Base-by-base conservation (phyloP, 1,140 invertebrate genomes). In the Microplitis mediator region DNA sequence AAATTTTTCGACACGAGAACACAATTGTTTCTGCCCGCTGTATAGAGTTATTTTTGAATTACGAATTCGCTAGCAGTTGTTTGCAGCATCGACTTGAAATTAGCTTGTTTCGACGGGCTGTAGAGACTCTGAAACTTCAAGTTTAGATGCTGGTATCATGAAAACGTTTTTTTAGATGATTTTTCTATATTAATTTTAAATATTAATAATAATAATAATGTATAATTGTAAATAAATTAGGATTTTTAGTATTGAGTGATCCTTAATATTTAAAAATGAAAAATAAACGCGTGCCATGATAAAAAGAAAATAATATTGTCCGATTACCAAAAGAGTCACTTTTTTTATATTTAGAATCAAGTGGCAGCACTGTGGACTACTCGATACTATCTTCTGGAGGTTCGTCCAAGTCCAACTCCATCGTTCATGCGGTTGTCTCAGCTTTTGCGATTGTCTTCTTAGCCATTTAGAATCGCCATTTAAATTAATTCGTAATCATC, bases 281-380 rank as follows among this genome's bases (percentile, higher is more conserved):
- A 39, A 63, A 52, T 34, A 54, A 72, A 64, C 62, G 62, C 62
- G 62, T 64, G 62, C 13, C 14, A 64, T 50, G 6, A 64, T 50
- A 74, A 76, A 54, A 34, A 52, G n/a, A 4, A 67, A 13, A 31
- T 31, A 34, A 67, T 67, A 34, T 32, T 52, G 16, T 23, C 51
- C 65, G 74, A 79, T 74, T 77, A 79, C 77, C 39, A 45, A 79
- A 45, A 77, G 78, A 76, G 77, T 73, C 51, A 78, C 54, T 82
- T 81, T 82, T 76, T 81, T 85, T 84, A 82, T 83, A 86, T 87
- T 84, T 79, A 87, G 86, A 86, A 82, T 82, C 85, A 81, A 69
- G 76, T 78, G 79, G 77, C 81, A 75, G 34, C 78, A 76, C 77
- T 78, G 73, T 80, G 84, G 84, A 86, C 79, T 79, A 81, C 81